Percentiles rank a stretch among this genome's conserved stretches.
Conservation (phyloP, 2,888 invertebrate species). For the Congeria kusceri region DNA sequence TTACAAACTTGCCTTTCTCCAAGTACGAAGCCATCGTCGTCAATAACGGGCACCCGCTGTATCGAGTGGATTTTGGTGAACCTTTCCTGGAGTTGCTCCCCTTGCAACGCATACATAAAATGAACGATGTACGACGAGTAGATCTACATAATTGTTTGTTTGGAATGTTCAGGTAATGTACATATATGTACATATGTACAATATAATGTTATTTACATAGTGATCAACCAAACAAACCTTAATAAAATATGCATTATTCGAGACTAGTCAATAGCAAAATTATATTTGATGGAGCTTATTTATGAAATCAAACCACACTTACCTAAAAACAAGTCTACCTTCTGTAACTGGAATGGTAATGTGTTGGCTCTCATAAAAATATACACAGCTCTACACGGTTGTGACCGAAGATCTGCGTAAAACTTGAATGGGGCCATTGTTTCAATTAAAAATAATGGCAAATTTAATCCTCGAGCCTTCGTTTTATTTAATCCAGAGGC, state of each 20-base stretch:
- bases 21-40: constrained; percentile 89
- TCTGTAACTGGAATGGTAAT: constrained; percentile 88
- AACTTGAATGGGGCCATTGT: constrained; percentile 35
- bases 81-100: constrained; percentile 80
- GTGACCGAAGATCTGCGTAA: constrained; percentile 91
- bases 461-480: too few species aligned
- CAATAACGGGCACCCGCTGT: constrained; percentile 89
- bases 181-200: too few species aligned
- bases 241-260: too few species aligned
- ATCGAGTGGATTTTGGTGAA: constrained; percentile 88
- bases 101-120: not conserved
- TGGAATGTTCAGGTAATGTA: too few species aligned
- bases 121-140: too few species aligned
- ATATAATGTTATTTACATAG: too few species aligned
- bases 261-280: too few species aligned
- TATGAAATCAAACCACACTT: constrained; percentile 25
- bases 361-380: constrained; percentile 88
- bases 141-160: too few species aligned
- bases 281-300: too few species aligned
- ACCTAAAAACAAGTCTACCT: constrained; percentile 89
- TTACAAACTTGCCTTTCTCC: constrained; percentile 87
- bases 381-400: constrained; percentile 90
- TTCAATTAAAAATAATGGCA: not conserved
- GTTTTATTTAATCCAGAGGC: too few species aligned
- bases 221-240: too few species aligned